Evolutionary conservation across 23 tunicate species (phyloP).

Genomic region (Corella eumyota): DNA sequence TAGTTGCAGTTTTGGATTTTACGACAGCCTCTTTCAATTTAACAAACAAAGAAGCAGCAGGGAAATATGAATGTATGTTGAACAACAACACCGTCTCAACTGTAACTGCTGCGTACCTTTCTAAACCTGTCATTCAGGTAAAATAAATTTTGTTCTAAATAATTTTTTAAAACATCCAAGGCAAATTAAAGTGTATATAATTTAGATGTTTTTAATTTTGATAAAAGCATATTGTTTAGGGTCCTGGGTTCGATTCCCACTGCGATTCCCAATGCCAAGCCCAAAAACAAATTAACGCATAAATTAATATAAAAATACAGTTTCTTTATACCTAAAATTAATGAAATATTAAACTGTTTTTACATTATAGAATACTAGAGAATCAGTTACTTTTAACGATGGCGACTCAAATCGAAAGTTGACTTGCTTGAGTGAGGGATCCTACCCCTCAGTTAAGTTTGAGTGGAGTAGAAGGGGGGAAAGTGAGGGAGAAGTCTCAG

Average conservation of each 20-base stretch:
- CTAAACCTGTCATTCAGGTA: conserved; percentile 14
- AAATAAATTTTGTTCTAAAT: background rate
- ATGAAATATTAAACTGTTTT: too few species aligned
- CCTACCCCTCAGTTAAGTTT: conserved; percentile 46
- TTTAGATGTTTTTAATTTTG: too few species aligned
- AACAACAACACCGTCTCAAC: background rate
- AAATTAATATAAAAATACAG: too few species aligned
- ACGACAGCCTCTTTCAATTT: conserved; percentile 3
- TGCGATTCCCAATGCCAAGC: too few species aligned
- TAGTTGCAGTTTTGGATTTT: background rate
- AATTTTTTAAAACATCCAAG: too few species aligned
- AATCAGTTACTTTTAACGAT: conserved; percentile 66
- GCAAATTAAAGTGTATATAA: too few species aligned
- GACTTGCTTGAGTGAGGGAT: conserved; percentile 40
- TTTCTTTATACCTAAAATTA: too few species aligned
- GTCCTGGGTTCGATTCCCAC: too few species aligned
- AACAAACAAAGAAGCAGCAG: conserved; percentile 10
- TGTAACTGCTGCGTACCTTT: conserved; percentile 3
- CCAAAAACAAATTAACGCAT: too few species aligned
- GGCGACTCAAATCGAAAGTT: conserved; percentile 59
- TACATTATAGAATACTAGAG: conserved; percentile 43
- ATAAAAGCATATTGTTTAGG: too few species aligned
- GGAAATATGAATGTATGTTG: conserved; percentile 17
- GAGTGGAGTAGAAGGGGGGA: conserved; percentile 30
- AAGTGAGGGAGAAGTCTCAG: conserved; percentile 1